Conservation (phyloP, 2,797 vertebrate species). For the Syndactyla subalaris region DNA sequence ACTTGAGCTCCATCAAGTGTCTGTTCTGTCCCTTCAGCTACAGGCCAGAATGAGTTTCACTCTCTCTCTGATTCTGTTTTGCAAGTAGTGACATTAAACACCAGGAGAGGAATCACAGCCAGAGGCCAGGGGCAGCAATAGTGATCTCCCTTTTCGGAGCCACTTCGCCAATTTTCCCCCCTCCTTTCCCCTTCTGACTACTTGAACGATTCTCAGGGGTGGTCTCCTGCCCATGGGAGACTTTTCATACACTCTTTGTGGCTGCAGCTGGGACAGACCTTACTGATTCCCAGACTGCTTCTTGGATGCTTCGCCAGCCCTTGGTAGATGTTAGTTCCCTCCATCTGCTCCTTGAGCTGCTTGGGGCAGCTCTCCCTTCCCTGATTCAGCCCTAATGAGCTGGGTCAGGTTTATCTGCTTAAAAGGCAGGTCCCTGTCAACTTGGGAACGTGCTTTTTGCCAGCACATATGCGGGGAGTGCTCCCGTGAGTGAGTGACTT, state of each 20-base stretch:
- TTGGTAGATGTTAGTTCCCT: rapidly evolving
- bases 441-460: background rate
- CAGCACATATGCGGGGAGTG: rapidly evolving
- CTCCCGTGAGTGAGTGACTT: rapidly evolving
- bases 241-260: background rate
- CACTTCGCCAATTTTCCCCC: background rate
- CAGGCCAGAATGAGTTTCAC: background rate
- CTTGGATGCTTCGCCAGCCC: background rate
- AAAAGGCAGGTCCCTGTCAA: background rate
- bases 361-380: background rate
- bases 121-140: background rate
- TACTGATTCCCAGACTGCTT: background rate
- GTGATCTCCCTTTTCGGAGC: rapidly evolving
- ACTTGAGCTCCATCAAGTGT: slow-evolving; percentile 45
- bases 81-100: background rate
- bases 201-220: rapidly evolving
- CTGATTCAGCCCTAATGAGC: rapidly evolving
- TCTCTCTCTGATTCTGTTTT: background rate
- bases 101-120: background rate
- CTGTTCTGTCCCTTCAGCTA: background rate
- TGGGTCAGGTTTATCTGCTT: background rate
- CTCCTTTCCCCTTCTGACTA: background rate
- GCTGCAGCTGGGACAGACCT: background rate
- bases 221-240: rapidly evolving
- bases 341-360: rapidly evolving